A percentile compares a stretch with the other conserved stretches of the same genome.
Conservation (phyloP, 1,140 invertebrate genomes). For the Metaphire vulgaris region DNA sequence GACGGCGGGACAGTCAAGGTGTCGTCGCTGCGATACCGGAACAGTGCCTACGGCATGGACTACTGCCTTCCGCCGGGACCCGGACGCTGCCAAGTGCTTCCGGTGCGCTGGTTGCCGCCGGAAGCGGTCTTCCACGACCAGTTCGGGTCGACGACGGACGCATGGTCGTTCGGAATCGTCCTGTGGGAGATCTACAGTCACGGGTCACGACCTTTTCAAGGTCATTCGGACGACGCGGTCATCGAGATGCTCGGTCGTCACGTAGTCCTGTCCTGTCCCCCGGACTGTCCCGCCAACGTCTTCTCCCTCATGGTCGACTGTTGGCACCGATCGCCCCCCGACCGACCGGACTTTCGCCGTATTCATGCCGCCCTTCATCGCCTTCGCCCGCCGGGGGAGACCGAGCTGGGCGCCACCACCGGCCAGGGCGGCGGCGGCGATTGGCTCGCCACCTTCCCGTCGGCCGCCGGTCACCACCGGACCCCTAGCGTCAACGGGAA, state of each 20-base stretch:
- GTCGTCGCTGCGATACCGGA: conserved; percentile 54
- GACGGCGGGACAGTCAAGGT: conserved; percentile 84
- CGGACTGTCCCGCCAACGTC: conserved; percentile 80
- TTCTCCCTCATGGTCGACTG: conserved; percentile 94
- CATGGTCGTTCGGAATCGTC: conserved; percentile 95
- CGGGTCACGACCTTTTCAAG: conserved; percentile 87
- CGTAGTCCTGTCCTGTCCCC: conserved; percentile 68
- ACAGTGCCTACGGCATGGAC: not conserved
- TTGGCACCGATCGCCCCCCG: conserved; percentile 85
- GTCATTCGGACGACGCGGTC: conserved; percentile 90
- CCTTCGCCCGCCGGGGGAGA: not conserved
- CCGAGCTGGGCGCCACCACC: not conserved
- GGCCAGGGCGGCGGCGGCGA: too few species aligned
- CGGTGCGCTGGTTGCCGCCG: conserved; percentile 79
- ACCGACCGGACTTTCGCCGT: conserved; percentile 72
- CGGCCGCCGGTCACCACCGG: not conserved
- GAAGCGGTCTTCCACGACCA: conserved; percentile 91
- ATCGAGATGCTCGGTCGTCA: conserved; percentile 71
- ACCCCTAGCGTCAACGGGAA: not conserved
- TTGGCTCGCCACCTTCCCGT: not conserved
- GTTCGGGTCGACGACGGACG: conserved; percentile 93
- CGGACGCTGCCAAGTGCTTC: conserved; percentile 76
- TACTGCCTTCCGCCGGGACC: conserved; percentile 66
- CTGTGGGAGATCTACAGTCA: conserved; percentile 97
- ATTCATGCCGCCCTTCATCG: conserved; percentile 8